phyloP scores from a whole-genome alignment of 2,888 invertebrate genomes.

The Ganaspis brasiliensis region DNA sequence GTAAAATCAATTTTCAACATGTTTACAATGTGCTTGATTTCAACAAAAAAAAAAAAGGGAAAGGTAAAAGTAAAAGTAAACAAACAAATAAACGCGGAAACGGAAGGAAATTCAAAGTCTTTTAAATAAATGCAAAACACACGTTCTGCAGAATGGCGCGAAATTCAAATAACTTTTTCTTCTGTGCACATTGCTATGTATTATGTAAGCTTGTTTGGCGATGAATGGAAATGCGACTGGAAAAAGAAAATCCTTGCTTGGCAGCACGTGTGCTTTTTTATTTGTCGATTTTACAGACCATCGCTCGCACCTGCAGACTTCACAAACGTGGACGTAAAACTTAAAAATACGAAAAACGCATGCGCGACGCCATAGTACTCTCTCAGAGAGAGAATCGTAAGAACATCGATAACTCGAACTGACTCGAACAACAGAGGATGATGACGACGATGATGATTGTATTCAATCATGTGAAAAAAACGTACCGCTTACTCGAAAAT shows the following conservation, averaged over 20 bases:
- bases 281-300: conserved; percentile 23
- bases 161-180: conserved; percentile 30
- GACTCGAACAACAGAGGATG: not conserved
- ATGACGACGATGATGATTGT: not conserved
- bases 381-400: not conserved
- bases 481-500: not conserved
- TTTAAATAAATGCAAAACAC: conserved; percentile 18
- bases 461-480: conserved; percentile 15
- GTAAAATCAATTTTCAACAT: not conserved
- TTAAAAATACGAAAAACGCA: conserved; percentile 16
- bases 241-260: conserved; percentile 4
- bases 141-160: conserved; percentile 14
- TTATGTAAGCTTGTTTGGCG: conserved; percentile 5
- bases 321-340: conserved; percentile 22
- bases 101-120: not conserved
- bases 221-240: conserved; percentile 18
- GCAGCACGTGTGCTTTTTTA: conserved; percentile 7
- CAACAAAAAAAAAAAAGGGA: not conserved
- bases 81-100: conserved; percentile 1
- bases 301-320: conserved; percentile 13
- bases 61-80: not conserved
- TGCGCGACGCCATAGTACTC: conserved; percentile 15
- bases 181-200: not conserved
- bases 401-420: conserved; percentile 23
- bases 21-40: too few species aligned